Evolutionary conservation across 2,888 invertebrate genomes (phyloP), one percentile per base, ranked within the genome.

Genomic region (Pyralis farinalis): DNA sequence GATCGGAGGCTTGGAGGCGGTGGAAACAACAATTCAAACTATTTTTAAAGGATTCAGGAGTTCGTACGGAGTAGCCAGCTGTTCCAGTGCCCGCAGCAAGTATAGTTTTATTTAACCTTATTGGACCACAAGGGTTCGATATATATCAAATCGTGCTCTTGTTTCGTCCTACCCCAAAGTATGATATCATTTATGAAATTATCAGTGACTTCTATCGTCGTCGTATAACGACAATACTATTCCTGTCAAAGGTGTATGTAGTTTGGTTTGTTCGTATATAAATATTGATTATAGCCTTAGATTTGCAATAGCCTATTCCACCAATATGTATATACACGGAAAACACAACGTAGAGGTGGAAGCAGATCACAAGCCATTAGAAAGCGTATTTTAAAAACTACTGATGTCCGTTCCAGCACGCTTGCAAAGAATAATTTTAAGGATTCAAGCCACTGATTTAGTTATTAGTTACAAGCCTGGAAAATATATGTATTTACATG

Each of bases 401-500:
- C 35, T 61, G 1, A 38, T 37, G 5, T 37, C n/a, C n/a, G n/a
- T n/a, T n/a, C n/a, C n/a, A n/a, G n/a, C n/a, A n/a, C n/a, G n/a
- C n/a, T n/a, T n/a, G n/a, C 57, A 58, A 16, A 35, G 58, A 1
- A 57, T 59, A 57, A 48, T 58, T 44, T 12, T 63, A 0, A 33
- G 54, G 1, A 31, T 56, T 3, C 59, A 58, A 28, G 34, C 40
- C 1, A 60, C 57, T 36, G 49, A 53, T 40, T 40, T 57, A n/a
- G 42, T 37, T 7, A 49, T 62, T 3, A 12, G 20, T 0, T 59
- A 63, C 41, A 47, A 22, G 5, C 55, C 59, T 0, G 58, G 61
- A 0, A 61, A 58, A 34, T 53, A 55, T 34, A 55, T 63, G 55
- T 60, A 45, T 40, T 40, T 63, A 5, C 45, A 60, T 0, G 59